Evolutionary conservation across 2,888 invertebrate genomes (phyloP), one percentile per base, ranked within the genome.

Genomic region (Tipula helvola): DNA sequence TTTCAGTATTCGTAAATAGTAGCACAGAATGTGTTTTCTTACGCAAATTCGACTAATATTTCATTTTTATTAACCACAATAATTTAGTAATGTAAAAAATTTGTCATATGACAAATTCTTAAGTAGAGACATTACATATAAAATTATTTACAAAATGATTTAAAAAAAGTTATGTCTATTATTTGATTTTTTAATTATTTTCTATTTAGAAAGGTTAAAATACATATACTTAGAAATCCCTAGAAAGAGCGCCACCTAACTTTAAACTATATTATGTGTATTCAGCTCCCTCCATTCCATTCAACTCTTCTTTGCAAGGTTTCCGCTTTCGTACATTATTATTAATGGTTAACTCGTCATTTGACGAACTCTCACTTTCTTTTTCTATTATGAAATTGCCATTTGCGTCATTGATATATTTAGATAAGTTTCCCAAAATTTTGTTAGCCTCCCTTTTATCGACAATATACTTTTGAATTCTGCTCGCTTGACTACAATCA

Each of bases 391-490:
- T 0, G 5, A 36, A 10, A 36, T 83, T 7, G 8, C 28, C 36
- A 83, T 83, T 83, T 8, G 28, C 13, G 12, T 83, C 16, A 84
- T 2, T 84, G n/a, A 39, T 84, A 8, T 39, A 84, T 4, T 84
- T 36, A n/a, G 84, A 13, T 84, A 84, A 84, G 7, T 39, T 84
- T 3, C 39, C 39, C 13, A 39, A 16, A n/a, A 39, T 8, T 39
- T 3, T 39, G 3, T 84, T 8, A 8, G 88, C 88, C 71, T 88
- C 88, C 86, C 88, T 88, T 87, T 88, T 89, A 57, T 88, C 88
- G 41, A 88, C 88, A n/a, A 88, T 89, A 41, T 89, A 89, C 83
- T 89, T 89, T 42, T 88, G 84, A 0, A 88, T 87, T 0, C 44
- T 41, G n/a, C 86, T 18, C 8, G 71, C 28, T 10, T 71, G 71